Conservation (phyloP, 2,797 vertebrate species). For the Cyclura pinguis region DNA sequence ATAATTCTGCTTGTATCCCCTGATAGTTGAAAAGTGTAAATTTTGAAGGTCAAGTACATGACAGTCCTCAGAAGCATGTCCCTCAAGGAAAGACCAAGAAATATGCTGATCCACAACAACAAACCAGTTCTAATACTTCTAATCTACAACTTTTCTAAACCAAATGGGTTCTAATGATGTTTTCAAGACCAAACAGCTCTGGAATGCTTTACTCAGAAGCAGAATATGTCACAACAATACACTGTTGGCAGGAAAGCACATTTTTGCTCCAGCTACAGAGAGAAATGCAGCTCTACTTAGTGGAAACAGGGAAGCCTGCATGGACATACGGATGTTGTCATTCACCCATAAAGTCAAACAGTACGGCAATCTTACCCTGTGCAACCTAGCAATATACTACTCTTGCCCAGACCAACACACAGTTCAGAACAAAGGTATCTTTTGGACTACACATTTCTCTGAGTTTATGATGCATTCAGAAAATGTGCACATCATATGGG, state of each 20-base stretch:
- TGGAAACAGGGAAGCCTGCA: background rate
- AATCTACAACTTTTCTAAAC: background rate
- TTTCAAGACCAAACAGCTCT: background rate
- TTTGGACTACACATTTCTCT: background rate
- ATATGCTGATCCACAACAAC: background rate
- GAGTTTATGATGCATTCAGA: background rate
- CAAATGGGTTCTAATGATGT: background rate
- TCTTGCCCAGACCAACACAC: background rate
- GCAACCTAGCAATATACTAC: background rate
- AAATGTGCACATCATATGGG: background rate
- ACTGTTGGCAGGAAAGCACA: background rate
- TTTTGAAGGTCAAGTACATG: background rate
- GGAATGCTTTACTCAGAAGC: background rate
- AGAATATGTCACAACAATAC: background rate
- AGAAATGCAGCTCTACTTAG: background rate
- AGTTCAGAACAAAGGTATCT: background rate
- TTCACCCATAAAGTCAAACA: background rate
- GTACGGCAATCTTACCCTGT: background rate
- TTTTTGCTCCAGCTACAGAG: background rate
- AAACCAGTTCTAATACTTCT: background rate
- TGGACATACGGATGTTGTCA: background rate
- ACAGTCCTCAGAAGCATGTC: no score
- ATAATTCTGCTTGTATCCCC: background rate
- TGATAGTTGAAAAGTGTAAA: background rate
- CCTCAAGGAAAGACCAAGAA: background rate